Evolutionary conservation across 2,113 vertebrate species (phyloP), one percentile per base, ranked within the genome.

Genomic region (Cairina moschata): DNA sequence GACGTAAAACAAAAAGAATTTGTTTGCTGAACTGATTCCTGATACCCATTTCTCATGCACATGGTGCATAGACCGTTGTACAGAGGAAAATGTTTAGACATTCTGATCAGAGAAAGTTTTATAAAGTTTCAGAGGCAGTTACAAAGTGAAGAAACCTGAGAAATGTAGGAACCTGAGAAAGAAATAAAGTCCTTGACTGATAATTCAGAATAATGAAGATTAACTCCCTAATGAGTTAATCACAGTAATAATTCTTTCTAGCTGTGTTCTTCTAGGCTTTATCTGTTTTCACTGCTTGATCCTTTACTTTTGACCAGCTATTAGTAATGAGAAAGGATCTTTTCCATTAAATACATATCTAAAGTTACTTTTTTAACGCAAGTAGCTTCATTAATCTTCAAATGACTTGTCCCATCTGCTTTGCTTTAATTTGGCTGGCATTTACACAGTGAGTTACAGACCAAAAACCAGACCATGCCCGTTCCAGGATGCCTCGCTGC

Each of bases 371-470:
- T 93, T 79, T 90, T 58, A 91, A 94, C 4, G 11, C 59, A 96
- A 96, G 42, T 54, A 90, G 66, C 88, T 97, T 98, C 91, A 95
- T 95, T 95, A 96, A 87, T 97, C 94, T 97, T 94, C 92, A 83
- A 93, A 83, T 96, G n/a, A 86, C 52, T 96, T 95, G 95, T 89
- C 72, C 96, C 96, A 96, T 98, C 95, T 97, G 95, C 79, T 95
- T 89, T 91, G 83, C 81, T 97, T 96, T 88, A 91, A 95, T 95
- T 97, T 98, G 96, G 96, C 96, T 98, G 91, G 92, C 95, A 95
- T 97, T 90, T 95, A 82, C 90, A 97, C 93, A 93, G 78, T 89
- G 92, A 95, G 77, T 76, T 90, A 79, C 67, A 94, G 55, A 97
- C 50, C 67, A 77, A 95, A 97, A 96, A 89, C 48, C 88, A 96